Evolutionary conservation across 2,888 invertebrate species (phyloP).

Genomic region (Euphydryas editha): DNA sequence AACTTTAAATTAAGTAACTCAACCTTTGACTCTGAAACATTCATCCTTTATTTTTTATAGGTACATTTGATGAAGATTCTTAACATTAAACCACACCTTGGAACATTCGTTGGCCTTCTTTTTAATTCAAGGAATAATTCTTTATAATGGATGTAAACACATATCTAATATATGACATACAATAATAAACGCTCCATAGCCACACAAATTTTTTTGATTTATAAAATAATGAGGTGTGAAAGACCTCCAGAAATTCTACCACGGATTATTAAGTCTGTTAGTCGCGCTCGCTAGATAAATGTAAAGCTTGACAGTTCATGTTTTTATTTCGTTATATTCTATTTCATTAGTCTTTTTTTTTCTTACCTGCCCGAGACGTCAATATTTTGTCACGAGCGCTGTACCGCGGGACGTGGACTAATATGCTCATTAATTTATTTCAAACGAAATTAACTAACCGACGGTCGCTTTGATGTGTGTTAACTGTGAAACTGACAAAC

Average conservation of each 20-base stretch:
- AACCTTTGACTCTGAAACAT: too few relatives aligned
- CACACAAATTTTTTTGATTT: slow-evolving; percentile 27
- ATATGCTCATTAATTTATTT: slow-evolving; percentile 77
- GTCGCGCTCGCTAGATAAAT: slow-evolving; percentile 75
- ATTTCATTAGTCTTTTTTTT: slow-evolving; percentile 73
- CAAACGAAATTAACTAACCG: slow-evolving; percentile 74
- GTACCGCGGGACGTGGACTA: slow-evolving; percentile 71
- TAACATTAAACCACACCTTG: too few relatives aligned
- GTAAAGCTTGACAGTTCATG: slow-evolving; percentile 64
- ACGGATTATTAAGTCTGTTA: slow-evolving; percentile 70
- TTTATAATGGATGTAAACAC: not conserved
- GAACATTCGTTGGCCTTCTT: too few relatives aligned
- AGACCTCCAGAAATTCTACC: slow-evolving; percentile 58
- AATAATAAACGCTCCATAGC: slow-evolving; percentile 18
- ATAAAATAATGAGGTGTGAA: slow-evolving; percentile 41
- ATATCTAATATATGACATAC: not conserved
- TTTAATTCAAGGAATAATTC: not conserved
- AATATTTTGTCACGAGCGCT: slow-evolving; percentile 81
- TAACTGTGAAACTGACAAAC: slow-evolving; percentile 47
- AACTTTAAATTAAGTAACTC: too few relatives aligned
- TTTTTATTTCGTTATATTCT: slow-evolving; percentile 61
- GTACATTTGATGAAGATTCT: too few relatives aligned
- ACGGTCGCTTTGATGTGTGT: slow-evolving; percentile 68
- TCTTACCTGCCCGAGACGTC: slow-evolving; percentile 64
- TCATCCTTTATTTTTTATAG: too few relatives aligned